phyloP scores from a whole-genome alignment of 2,797 vertebrate genomes.

The Rhinatrema bivittatum region DNA sequence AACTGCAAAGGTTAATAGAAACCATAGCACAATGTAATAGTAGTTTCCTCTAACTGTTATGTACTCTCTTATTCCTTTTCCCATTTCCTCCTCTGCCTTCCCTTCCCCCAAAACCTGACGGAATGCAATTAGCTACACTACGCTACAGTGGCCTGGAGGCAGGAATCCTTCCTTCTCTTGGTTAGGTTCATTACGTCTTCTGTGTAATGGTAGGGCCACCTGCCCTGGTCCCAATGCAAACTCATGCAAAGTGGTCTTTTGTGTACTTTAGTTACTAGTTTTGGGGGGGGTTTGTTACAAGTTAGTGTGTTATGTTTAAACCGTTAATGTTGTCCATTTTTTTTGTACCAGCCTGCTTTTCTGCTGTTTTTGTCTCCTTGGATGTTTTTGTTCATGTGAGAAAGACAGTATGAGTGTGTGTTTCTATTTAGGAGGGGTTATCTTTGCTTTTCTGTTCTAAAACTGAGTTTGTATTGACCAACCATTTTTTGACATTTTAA shows the following conservation, averaged over 20 bases:
- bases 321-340: slow-evolving; percentile 41
- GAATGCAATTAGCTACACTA: slow-evolving; percentile 8
- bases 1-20: slow-evolving; percentile 36
- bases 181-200: slow-evolving; percentile 65
- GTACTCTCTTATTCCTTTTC: slow-evolving; percentile 4
- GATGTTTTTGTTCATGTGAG: slow-evolving; percentile 29
- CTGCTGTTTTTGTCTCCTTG: slow-evolving; percentile 21
- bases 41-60: no score
- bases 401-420: no score
- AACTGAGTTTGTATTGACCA: slow-evolving; percentile 43
- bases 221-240: slow-evolving; percentile 24
- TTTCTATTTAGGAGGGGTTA: slow-evolving; percentile 14
- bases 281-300: no score
- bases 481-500: slow-evolving; percentile 47
- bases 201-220: slow-evolving; percentile 40
- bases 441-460: slow-evolving; percentile 24
- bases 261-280: slow-evolving; percentile 23
- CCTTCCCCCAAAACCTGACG: slow-evolving; percentile 4
- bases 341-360: slow-evolving; percentile 24
- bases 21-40: slow-evolving; percentile 56
- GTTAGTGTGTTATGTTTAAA: slow-evolving; percentile 45
- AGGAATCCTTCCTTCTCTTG: slow-evolving; percentile 26
- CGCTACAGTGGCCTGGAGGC: slow-evolving; percentile 23
- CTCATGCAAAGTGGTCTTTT: slow-evolving; percentile 32
- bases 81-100: slow-evolving; percentile 5